These are phyloP conservation scores for Proteles cristata DNA, from an alignment of 2,113 vertebrate genomes.

Conservation along the genomic window DNA sequence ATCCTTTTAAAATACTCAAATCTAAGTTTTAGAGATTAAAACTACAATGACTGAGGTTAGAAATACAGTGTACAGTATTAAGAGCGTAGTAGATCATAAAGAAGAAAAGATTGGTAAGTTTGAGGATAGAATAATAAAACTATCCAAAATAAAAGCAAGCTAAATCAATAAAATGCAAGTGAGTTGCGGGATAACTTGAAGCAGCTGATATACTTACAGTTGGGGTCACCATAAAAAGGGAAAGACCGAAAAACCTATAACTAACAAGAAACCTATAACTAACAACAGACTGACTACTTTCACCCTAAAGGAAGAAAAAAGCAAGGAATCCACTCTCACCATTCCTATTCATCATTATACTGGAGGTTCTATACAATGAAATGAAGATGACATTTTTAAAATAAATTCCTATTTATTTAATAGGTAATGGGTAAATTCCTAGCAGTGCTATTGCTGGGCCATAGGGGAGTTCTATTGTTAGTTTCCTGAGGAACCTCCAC, in stretches of 20 bases:
- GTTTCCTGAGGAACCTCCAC: too few relatives aligned
- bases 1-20: neutral
- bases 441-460: too few relatives aligned
- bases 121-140: neutral
- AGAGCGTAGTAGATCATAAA: neutral
- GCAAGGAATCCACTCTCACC: neutral
- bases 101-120: neutral
- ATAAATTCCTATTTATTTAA: too few relatives aligned
- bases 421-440: too few relatives aligned
- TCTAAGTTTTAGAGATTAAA: constrained; percentile 4
- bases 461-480: too few relatives aligned
- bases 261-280: neutral
- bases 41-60: neutral
- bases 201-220: neutral
- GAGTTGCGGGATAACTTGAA: neutral
- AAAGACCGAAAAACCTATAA: neutral
- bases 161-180: neutral
- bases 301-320: neutral
- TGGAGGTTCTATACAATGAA: neutral
- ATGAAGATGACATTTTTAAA: neutral
- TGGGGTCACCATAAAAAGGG: neutral
- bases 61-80: neutral
- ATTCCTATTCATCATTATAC: neutral
- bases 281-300: neutral
- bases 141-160: neutral